These are phyloP conservation scores for Diogma glabrata DNA, from an alignment of 2,888 invertebrate genomes.

Conservation along the genomic window DNA sequence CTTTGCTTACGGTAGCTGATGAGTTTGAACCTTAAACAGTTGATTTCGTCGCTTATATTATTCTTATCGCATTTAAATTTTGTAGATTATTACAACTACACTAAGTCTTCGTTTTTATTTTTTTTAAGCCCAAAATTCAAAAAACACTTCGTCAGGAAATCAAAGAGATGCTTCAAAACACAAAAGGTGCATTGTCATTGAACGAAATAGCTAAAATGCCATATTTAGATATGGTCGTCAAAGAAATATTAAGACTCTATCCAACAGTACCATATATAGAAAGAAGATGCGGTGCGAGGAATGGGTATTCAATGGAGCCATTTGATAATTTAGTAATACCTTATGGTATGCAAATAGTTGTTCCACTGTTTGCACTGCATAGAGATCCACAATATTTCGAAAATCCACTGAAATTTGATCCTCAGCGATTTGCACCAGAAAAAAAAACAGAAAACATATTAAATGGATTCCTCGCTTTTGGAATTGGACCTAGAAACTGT, in stretches of 20 bases:
- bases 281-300: slow-evolving; percentile 12
- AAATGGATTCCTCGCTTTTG: slow-evolving; percentile 35
- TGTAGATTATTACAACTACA: too few species aligned
- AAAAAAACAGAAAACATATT: slow-evolving; percentile 28
- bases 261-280: slow-evolving; percentile 33
- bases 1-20: too few species aligned
- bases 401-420: slow-evolving; percentile 30
- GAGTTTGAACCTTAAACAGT: too few species aligned
- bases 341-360: slow-evolving; percentile 30
- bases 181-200: slow-evolving; percentile 25
- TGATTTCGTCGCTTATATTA: too few species aligned
- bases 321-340: slow-evolving; percentile 26
- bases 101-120: too few species aligned
- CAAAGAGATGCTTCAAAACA: slow-evolving; percentile 20
- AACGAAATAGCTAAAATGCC: slow-evolving; percentile 27
- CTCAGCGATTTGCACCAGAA: slow-evolving; percentile 32
- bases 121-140: slow-evolving; percentile 26
- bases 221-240: slow-evolving; percentile 35
- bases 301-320: slow-evolving; percentile 24
- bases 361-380: slow-evolving; percentile 31
- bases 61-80: too few species aligned
- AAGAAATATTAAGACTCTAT: slow-evolving; percentile 32
- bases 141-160: slow-evolving; percentile 28
- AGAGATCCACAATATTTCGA: slow-evolving; percentile 33
- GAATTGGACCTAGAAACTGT: slow-evolving; percentile 31